These are phyloP conservation scores for Xenentodon cancila DNA, from an alignment of 2,797 vertebrate genomes.

Conservation along the genomic window DNA sequence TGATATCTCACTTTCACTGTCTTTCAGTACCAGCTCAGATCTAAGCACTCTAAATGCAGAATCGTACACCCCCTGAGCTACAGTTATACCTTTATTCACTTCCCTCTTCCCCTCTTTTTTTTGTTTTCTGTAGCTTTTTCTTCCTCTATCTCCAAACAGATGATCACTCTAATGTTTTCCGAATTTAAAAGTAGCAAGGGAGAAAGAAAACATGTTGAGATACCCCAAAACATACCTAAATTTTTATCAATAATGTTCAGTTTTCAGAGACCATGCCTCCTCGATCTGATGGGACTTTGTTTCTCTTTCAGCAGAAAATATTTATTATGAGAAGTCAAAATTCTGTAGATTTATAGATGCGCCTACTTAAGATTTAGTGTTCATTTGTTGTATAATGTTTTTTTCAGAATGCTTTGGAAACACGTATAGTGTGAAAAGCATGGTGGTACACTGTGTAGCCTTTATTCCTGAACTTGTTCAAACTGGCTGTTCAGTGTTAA, in stretches of 20 bases:
- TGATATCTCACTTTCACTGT: conserved; percentile 77
- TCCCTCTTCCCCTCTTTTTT: conserved; percentile 65
- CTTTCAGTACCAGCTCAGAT: conserved; percentile 67
- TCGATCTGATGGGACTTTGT: conserved; percentile 59
- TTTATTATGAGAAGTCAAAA: conserved; percentile 64
- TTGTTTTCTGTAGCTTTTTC: conserved; percentile 57
- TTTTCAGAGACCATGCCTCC: conserved; percentile 26
- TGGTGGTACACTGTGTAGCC: conserved; percentile 23
- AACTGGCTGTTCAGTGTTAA: conserved; percentile 32
- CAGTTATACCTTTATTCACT: conserved; percentile 67
- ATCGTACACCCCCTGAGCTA: conserved; percentile 74
- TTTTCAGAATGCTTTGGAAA: conserved; percentile 25
- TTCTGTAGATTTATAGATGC: conserved; percentile 40
- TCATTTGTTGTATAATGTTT: conserved; percentile 66
- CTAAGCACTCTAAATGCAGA: conserved; percentile 60
- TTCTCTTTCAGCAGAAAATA: conserved; percentile 54
- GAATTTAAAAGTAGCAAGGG: conserved; percentile 47
- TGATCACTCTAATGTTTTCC: conserved; percentile 58
- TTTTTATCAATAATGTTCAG: conserved; percentile 65
- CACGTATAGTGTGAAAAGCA: conserved; percentile 51
- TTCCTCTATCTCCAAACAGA: conserved; percentile 67
- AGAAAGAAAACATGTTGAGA: conserved; percentile 54
- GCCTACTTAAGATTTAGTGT: conserved; percentile 62
- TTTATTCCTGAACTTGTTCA: conserved; percentile 39
- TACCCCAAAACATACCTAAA: conserved; percentile 67